Evolutionary conservation across 1,140 invertebrate genomes (phyloP), one percentile per base, ranked within the genome.

Genomic region (Rhyzopertha dominica): DNA sequence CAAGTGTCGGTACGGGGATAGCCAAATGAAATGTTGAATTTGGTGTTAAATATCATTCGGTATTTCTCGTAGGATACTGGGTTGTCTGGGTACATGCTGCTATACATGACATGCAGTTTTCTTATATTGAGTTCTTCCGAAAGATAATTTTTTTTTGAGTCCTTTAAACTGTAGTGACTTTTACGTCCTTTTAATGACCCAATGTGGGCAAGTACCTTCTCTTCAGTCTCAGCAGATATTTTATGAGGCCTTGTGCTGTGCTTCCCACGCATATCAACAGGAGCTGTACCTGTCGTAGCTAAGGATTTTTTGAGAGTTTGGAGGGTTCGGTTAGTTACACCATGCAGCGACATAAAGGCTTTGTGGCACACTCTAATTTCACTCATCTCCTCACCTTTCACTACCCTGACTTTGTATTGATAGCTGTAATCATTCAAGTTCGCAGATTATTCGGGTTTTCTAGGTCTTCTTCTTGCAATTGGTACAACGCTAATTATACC

Each of bases 1-100:
- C 43, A 45, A 4, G 20, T 44, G 17, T 31, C 24, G 2, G 37
- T 45, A 25, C 31, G 26, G 0, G 49, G 49, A 24, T 43, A 49
- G 3, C 46, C 46, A 42, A 52, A 49, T 10, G 2, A 18, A 17
- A 51, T 42, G 19, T 51, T 51, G 26, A 47, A 51, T 10, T 40
- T 34, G 4, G 8, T 22, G 2, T 4, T 12, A 16, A 35, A 43
- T 5, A 43, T 51, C 13, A 4, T 19, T 12, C 30, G 8, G 22
- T 39, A 48, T 32, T 22, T 26, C 35, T 48, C 36, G 36, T 48
- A 52, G 7, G 37, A 38, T 10, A 47, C 23, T 14, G 13, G 9
- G n/a, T 14, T 5, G 16, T 18, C 7, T 13, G 26, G 26, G 32
- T 34, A 34, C 30, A 35, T 39, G 43, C 48, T 30, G 8, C 24